phyloP scores from a whole-genome alignment of 2,888 invertebrate species.

The Chrysina gloriosa region DNA sequence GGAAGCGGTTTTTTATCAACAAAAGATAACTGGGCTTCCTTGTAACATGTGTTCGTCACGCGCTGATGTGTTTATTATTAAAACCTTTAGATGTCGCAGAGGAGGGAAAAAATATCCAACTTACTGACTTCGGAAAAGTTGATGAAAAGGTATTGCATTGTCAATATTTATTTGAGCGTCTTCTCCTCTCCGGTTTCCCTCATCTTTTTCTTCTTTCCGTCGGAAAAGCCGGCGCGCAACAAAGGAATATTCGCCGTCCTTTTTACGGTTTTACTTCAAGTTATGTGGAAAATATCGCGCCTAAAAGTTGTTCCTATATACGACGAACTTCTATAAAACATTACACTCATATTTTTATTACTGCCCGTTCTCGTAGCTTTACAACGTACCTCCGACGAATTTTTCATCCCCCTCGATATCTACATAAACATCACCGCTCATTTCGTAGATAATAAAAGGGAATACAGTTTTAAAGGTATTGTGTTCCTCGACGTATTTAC shows the following conservation, averaged over 20 bases:
- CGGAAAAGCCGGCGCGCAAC: neutral
- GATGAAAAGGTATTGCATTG: conserved; percentile 1
- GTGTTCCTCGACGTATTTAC: too few relatives aligned
- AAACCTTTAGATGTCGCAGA: neutral
- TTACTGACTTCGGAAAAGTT: neutral
- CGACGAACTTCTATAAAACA: neutral
- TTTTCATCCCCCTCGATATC: neutral
- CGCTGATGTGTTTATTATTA: neutral
- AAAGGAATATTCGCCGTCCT: neutral
- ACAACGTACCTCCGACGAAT: neutral
- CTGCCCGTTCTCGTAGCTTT: neutral
- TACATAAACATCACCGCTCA: neutral
- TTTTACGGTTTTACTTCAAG: neutral
- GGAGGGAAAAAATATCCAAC: neutral
- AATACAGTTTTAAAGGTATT: too few relatives aligned
- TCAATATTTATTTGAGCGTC: conserved; percentile 2
- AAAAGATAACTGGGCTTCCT: neutral
- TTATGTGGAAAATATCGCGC: neutral
- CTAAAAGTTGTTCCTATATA: conserved; percentile 1
- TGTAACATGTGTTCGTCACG: conserved; percentile 1
- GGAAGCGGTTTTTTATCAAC: neutral
- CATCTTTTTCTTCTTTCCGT: neutral
- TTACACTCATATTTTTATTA: neutral
- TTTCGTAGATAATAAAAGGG: neutral
- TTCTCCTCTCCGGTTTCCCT: neutral